A percentile compares a stretch with the other conserved stretches of the same genome.
Conservation (phyloP, 1,140 invertebrate species). For the Pseudomyrmex dendroicus region DNA sequence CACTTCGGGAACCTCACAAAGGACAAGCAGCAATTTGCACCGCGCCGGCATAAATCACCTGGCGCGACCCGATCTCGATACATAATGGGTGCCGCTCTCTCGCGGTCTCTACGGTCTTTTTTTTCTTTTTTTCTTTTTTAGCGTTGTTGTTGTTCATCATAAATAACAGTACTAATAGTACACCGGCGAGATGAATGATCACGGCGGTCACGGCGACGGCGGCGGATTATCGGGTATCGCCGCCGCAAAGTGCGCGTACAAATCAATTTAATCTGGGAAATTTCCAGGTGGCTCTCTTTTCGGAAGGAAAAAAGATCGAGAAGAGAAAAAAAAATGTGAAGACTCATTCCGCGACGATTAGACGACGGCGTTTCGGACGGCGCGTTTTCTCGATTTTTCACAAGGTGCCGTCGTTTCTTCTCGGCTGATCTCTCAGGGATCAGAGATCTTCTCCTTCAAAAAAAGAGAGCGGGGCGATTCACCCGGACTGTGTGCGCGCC, state of each 20-base stretch:
- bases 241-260: constrained; percentile 65
- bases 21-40: constrained; percentile 76
- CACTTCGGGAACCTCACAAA: constrained; percentile 65
- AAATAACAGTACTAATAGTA: constrained; percentile 77
- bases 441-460: not conserved
- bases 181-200: constrained; percentile 69
- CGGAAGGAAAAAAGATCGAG: not conserved
- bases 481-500: constrained; percentile 8
- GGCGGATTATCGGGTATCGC: constrained; percentile 36
- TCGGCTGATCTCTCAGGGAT: not conserved
- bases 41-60: constrained; percentile 71
- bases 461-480: not conserved
- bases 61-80: constrained; percentile 64
- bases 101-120: constrained; percentile 67
- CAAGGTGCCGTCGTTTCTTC: not conserved
- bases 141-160: constrained; percentile 42
- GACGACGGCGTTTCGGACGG: not conserved
- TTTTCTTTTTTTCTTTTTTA: constrained; percentile 19
- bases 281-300: constrained; percentile 64
- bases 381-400: constrained; percentile 12
- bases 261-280: constrained; percentile 76
- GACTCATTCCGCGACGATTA: constrained; percentile 75
- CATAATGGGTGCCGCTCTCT: constrained; percentile 67
- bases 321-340: constrained; percentile 12
- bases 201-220: constrained; percentile 17